Percentiles rank a stretch among this genome's conserved stretches.
These are phyloP conservation scores for Allobates femoralis DNA, from an alignment of 2,797 vertebrate species.

Conservation along the genomic window DNA sequence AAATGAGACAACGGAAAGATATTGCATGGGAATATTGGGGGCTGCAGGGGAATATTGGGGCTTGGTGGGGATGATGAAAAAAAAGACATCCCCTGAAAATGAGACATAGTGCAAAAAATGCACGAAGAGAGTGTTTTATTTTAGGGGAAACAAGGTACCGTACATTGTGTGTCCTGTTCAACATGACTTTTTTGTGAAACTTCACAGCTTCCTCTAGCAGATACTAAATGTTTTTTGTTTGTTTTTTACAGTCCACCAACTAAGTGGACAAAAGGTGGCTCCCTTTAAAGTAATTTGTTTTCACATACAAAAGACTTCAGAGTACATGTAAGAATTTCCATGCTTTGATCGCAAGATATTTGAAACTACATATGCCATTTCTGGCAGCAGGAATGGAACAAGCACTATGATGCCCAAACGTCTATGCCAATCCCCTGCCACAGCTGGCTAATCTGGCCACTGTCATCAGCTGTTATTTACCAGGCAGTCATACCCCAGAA, in stretches of 20 bases:
- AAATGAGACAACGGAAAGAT: no score
- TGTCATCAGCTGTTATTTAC: constrained; percentile 21
- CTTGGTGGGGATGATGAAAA: no score
- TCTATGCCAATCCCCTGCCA: constrained; percentile 24
- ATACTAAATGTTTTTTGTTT: no score
- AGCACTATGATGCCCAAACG: background rate
- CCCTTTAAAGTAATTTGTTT: background rate
- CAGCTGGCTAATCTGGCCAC: constrained; percentile 29
- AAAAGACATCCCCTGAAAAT: no score
- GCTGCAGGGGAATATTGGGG: no score
- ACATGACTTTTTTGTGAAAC: no score
- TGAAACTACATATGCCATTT: background rate
- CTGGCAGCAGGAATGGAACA: constrained; percentile 17
- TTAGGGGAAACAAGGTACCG: no score
- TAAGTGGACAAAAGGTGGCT: background rate
- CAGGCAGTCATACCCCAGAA: background rate
- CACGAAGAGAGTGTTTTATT: no score
- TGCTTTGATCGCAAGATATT: constrained; percentile 24
- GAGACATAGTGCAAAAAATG: no score
- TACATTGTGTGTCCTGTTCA: no score
- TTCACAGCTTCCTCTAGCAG: no score
- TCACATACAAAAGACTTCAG: constrained; percentile 20
- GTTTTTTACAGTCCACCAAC: background rate
- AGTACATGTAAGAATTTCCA: constrained; percentile 2
- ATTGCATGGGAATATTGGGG: no score